Conservation (phyloP, 2,113 vertebrate genomes). For the Vidua chalybeata region DNA sequence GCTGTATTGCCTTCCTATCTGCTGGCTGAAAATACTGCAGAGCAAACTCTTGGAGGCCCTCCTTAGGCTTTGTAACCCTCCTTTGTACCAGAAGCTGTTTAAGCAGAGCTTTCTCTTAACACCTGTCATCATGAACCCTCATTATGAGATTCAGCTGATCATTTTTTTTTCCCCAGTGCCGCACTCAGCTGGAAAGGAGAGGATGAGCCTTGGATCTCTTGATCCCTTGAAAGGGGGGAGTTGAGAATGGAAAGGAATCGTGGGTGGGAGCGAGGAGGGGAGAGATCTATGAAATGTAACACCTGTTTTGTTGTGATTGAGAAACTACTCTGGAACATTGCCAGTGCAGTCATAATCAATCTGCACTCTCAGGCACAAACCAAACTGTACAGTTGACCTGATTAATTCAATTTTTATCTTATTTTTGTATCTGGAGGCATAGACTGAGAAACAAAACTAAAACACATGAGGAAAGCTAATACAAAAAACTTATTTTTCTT, state of each 20-base stretch:
- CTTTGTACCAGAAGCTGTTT: neutral
- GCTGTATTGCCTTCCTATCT: neutral
- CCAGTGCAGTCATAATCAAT: neutral
- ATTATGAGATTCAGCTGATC: neutral
- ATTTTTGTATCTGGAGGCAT: neutral
- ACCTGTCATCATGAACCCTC: neutral
- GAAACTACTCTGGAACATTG: neutral
- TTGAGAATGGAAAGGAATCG: neutral
- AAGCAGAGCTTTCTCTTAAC: neutral
- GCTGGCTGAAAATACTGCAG: neutral
- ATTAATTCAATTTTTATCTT: neutral
- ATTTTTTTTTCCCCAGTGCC: neutral
- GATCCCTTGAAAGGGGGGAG: neutral
- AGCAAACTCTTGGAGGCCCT: neutral
- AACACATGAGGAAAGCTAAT: neutral
- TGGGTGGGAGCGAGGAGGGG: neutral
- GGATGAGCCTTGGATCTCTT: neutral
- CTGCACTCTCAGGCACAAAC: neutral
- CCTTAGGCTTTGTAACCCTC: neutral
- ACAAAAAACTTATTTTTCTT: neutral
- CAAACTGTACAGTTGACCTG: neutral
- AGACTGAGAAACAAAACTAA: neutral
- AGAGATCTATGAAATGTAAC: neutral
- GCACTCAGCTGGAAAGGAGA: neutral
- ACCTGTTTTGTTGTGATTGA: neutral